phyloP scores from a whole-genome alignment of 2,113 vertebrate species.

The Clinocottus analis region DNA sequence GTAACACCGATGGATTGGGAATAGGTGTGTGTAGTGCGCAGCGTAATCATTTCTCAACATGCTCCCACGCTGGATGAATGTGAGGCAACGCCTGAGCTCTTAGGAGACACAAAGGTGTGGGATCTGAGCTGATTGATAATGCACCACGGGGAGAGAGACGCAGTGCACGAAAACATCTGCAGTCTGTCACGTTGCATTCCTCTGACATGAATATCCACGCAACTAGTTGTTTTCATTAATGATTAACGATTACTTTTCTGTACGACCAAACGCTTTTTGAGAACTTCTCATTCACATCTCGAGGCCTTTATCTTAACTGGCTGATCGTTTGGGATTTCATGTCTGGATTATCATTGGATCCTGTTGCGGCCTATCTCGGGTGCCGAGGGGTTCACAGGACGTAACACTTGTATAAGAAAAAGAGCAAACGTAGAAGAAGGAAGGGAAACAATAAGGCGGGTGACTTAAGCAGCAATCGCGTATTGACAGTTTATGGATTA shows the following conservation, averaged over 20 bases:
- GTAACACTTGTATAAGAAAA: too few species aligned
- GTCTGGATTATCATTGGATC: background rate
- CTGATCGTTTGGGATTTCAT: background rate
- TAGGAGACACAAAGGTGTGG: slow-evolving; percentile 8
- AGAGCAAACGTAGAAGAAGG: too few species aligned
- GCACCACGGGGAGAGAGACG: background rate
- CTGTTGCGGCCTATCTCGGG: too few species aligned
- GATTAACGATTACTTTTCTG: background rate
- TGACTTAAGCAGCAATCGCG: too few species aligned
- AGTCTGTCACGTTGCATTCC: background rate
- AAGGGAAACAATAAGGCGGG: too few species aligned
- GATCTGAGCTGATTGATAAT: slow-evolving; percentile 36
- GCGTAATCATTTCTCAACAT: slow-evolving; percentile 31
- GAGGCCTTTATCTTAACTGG: background rate
- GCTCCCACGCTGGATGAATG: slow-evolving; percentile 25
- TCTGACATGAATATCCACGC: background rate
- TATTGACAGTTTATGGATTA: too few species aligned
- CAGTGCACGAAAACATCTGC: slow-evolving; percentile 27
- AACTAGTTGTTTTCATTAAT: background rate
- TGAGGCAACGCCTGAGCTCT: slow-evolving; percentile 25
- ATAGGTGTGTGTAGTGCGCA: background rate
- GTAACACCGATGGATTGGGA: slow-evolving; percentile 26
- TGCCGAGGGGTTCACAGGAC: too few species aligned
- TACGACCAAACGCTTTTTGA: background rate
- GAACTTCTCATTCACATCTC: background rate